These are phyloP conservation scores for Pogonomyrmex californicus DNA, from an alignment of 1,140 invertebrate species.

Conservation along the genomic window DNA sequence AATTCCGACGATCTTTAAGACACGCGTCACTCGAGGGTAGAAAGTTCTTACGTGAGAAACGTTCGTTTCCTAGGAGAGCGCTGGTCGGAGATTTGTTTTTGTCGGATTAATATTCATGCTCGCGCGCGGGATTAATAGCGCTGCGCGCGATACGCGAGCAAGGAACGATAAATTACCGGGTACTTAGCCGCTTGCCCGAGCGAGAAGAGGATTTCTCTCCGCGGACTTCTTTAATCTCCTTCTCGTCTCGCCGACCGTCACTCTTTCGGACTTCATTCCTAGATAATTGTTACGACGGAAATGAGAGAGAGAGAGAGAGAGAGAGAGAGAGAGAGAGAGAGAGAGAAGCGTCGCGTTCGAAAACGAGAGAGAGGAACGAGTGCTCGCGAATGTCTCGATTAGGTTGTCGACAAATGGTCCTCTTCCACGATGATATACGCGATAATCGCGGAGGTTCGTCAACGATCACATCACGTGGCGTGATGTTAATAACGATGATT, in stretches of 20 bases:
- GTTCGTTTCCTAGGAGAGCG: conserved; percentile 24
- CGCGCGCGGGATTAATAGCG: conserved; percentile 47
- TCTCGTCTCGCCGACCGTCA: conserved; percentile 30
- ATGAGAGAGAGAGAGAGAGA: neutral
- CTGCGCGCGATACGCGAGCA: conserved; percentile 50
- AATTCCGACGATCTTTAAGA: conserved; percentile 30
- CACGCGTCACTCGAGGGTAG: conserved; percentile 43
- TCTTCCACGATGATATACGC: neutral
- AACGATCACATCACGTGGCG: neutral
- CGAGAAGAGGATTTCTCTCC: conserved; percentile 31
- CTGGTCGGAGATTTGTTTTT: conserved; percentile 46
- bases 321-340: neutral
- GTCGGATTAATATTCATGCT: conserved; percentile 60
- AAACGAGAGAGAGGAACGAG: neutral
- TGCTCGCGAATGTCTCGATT: neutral
- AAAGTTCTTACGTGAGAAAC: conserved; percentile 52
- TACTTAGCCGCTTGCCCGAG: conserved; percentile 33
- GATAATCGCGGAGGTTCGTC: conserved; percentile 22
- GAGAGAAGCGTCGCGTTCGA: neutral
- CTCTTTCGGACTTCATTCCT: conserved; percentile 21
- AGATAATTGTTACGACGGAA: conserved; percentile 50
- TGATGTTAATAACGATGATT: conserved; percentile 47
- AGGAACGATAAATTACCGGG: conserved; percentile 47
- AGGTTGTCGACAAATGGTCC: conserved; percentile 3
- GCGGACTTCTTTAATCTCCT: conserved; percentile 35